Percentiles rank a stretch among this genome's conserved stretches.
Conservation (phyloP, 1,140 invertebrate genomes). For the Solenopsis invicta region DNA sequence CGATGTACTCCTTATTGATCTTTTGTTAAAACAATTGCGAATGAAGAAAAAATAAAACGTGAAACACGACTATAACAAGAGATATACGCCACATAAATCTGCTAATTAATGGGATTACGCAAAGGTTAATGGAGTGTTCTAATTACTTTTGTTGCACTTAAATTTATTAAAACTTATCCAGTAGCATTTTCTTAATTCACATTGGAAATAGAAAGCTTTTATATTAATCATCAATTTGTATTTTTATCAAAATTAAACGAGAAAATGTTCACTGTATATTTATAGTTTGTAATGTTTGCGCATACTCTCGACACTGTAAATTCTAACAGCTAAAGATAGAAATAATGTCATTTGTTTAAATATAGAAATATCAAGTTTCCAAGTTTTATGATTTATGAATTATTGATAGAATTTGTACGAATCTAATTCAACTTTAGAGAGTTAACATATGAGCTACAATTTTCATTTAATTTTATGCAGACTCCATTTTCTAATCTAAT, state of each 20-base stretch:
- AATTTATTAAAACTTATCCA: background rate
- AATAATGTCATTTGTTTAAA: conserved; percentile 18
- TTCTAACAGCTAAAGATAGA: background rate
- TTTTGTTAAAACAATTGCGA: background rate
- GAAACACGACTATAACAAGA: background rate
- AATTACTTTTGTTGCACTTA: background rate
- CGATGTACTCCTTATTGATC: background rate
- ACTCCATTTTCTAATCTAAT: conserved; percentile 16
- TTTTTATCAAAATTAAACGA: background rate
- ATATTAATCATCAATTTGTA: conserved; percentile 8
- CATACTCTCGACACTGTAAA: background rate
- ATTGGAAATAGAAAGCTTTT: background rate
- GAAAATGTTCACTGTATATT: background rate
- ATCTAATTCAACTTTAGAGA: background rate
- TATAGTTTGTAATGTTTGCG: background rate
- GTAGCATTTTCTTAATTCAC: background rate
- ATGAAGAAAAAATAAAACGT: background rate
- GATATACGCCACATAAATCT: background rate
- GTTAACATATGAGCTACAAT: background rate
- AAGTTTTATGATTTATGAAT: conserved; percentile 1
- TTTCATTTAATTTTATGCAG: conserved; percentile 11
- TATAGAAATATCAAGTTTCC: background rate
- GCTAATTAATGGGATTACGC: background rate
- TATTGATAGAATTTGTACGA: background rate
- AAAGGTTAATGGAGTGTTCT: background rate